Conservation (phyloP, 2,888 invertebrate species). For the Tenthredo mesomela region DNA sequence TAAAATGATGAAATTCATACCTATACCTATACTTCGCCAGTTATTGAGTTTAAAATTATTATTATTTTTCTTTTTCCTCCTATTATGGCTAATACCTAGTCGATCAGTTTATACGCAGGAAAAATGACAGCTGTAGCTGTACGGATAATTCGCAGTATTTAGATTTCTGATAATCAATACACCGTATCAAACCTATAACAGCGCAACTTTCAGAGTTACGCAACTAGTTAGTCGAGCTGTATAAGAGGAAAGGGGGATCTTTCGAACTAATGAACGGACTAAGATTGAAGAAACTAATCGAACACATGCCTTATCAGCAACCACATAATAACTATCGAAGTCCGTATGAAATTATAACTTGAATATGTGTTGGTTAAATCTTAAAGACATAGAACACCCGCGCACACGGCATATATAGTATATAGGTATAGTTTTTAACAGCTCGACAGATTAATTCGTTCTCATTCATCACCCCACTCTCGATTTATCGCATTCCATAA, state of each 20-base stretch:
- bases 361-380: neutral
- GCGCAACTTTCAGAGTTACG: constrained; percentile 4
- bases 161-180: neutral
- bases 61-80: neutral
- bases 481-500: constrained; percentile 41
- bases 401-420: neutral
- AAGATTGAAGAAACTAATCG: neutral
- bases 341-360: neutral
- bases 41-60: neutral
- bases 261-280: constrained; percentile 1
- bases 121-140: neutral
- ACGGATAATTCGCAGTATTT: neutral
- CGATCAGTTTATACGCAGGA: neutral
- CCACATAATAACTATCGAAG: constrained; percentile 3
- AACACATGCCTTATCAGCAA: constrained; percentile 1
- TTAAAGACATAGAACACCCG: neutral
- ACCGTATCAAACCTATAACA: neutral
- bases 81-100: neutral
- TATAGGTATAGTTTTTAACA: neutral
- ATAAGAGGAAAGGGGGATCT: neutral
- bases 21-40: neutral
- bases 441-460: neutral
- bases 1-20: no score
- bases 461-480: constrained; percentile 23
- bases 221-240: neutral